Evolutionary conservation across 1,140 invertebrate genomes (phyloP), one percentile per base, ranked within the genome.

Genomic region (Tribolium castaneum): DNA sequence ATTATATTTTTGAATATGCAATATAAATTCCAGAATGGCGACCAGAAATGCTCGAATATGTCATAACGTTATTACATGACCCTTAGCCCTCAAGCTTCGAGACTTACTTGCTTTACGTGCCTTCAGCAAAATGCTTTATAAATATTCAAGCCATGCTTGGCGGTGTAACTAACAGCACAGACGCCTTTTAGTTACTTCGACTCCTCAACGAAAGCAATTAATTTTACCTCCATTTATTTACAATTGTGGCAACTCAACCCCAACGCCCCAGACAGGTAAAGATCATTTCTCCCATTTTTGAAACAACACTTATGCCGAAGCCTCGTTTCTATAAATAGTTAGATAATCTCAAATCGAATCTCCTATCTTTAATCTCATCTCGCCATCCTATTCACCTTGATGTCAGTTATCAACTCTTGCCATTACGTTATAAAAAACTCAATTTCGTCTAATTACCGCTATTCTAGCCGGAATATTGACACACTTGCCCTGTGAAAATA

Each of bases 71-170:
- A 54, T 72, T 51, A 72, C 50, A 72, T 72, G 70, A 72, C 70
- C 70, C 70, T 72, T 54, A 54, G 45, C 45, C 70, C 45, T 34
- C 50, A 50, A 50, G 45, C 70, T 22, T 16, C 39, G 22, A 50
- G 70, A 72, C 70, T 72, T 72, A 72, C 45, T 72, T 72, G 70
- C 45, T 72, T 51, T 51, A 72, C 70, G 70, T 72, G 70, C 70
- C 70, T 54, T 22, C 35, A 34, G 70, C 19, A 34, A 72, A 72
- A 72, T 72, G 70, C 70, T 72, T 72, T 72, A 72, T 72, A 72
- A 72, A 72, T 72, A 72, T 72, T 72, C 70, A 72, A 34, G 45
- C 14, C 70, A 54, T 72, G 70, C 70, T 50, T 16, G 45, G 13
- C 45, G 70, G 50, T 72, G 70, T 72, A 72, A 72, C 70, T 72